Evolutionary conservation across 2,797 vertebrate genomes (phyloP).

Genomic region (Sebastolobus alascanus): DNA sequence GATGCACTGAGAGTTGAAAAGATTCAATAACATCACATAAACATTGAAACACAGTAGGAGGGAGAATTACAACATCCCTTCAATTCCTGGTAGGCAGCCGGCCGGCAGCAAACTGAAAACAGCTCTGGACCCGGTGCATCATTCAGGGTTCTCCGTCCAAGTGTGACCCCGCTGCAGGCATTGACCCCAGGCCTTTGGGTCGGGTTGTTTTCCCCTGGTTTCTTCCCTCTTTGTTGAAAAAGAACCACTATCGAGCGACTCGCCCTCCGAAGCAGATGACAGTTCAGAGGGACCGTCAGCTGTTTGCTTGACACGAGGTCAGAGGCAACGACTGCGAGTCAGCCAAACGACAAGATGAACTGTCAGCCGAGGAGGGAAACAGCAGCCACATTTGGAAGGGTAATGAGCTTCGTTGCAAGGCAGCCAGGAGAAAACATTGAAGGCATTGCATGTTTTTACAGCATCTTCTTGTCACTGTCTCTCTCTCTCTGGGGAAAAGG

Average conservation of each 20-base stretch:
- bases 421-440: constrained; percentile 59
- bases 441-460: constrained; percentile 62
- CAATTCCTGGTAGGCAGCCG: neutral
- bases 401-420: constrained; percentile 72
- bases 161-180: neutral
- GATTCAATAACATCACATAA: too few relatives aligned
- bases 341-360: constrained; percentile 62
- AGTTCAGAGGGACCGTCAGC: constrained; percentile 44
- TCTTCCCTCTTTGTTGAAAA: neutral
- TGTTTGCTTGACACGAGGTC: constrained; percentile 60
- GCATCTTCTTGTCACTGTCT: constrained; percentile 54
- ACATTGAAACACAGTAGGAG: neutral
- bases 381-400: constrained; percentile 75
- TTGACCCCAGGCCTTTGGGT: constrained; percentile 28
- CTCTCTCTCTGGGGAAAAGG: constrained; percentile 44
- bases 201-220: neutral
- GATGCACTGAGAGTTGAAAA: too few relatives aligned
- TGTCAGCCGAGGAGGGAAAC: constrained; percentile 59
- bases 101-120: neutral
- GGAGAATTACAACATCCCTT: neutral
- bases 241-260: neutral
- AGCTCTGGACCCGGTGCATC: neutral
- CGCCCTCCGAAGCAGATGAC: constrained; percentile 44
- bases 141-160: neutral
- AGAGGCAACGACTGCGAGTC: constrained; percentile 48